Evolutionary conservation across 2,113 vertebrate species (phyloP).

Genomic region (Phaethon lepturus): DNA sequence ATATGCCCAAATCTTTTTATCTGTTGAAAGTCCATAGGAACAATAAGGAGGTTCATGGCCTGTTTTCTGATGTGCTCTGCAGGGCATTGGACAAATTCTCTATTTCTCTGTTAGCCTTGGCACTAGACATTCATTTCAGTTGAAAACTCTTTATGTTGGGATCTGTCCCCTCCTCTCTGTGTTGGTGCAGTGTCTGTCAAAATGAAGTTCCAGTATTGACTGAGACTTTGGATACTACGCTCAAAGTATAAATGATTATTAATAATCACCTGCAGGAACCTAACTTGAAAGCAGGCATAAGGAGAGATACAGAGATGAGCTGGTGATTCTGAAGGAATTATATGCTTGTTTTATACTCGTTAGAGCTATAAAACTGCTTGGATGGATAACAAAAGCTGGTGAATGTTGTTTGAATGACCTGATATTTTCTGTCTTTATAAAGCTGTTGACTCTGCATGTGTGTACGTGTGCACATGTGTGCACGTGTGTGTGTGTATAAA

Average conservation of each 20-base stretch:
- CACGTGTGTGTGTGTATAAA: neutral
- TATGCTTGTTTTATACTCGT: neutral
- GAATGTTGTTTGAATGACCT: neutral
- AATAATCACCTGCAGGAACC: neutral
- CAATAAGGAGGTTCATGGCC: neutral
- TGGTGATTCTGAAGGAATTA: neutral
- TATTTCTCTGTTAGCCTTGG: neutral
- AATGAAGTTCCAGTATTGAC: neutral
- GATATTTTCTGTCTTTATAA: neutral
- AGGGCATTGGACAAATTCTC: neutral
- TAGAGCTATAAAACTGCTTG: neutral
- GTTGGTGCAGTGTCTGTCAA: neutral
- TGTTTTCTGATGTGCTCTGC: neutral
- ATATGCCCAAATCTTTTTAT: neutral
- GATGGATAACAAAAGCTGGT: neutral
- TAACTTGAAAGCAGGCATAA: neutral
- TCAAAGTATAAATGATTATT: neutral
- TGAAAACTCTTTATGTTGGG: neutral
- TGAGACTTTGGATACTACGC: neutral
- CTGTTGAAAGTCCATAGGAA: neutral
- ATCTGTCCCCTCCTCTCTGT: neutral
- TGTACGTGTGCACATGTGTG: fast-evolving
- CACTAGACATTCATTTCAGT: neutral
- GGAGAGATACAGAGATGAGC: neutral
- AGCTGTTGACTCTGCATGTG: neutral